Percentiles rank a stretch among this genome's conserved stretches.
Conservation (phyloP, 1,140 invertebrate species). For the Planococcus citri region DNA sequence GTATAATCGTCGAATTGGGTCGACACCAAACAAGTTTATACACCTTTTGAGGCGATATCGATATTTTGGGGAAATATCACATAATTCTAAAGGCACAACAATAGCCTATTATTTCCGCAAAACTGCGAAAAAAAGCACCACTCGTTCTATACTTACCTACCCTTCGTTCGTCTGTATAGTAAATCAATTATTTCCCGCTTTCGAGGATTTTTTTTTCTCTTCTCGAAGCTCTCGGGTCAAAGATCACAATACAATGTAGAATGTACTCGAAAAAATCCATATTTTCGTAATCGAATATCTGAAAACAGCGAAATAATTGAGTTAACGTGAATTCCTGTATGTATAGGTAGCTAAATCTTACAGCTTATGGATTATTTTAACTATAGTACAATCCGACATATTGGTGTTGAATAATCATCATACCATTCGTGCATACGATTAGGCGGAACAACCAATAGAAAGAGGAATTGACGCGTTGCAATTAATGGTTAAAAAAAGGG, state of each 20-base stretch:
- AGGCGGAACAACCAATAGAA: not conserved
- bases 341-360: no score
- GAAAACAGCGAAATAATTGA: no score
- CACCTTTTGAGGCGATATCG: not conserved
- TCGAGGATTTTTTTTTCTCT: not conserved
- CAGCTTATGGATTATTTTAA: no score
- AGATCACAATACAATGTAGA: no score
- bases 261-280: no score
- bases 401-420: not conserved
- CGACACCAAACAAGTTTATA: not conserved
- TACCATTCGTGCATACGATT: constrained; percentile 2
- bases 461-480: not conserved
- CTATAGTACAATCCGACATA: not conserved
- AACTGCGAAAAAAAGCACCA: not conserved
- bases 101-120: constrained; percentile 2
- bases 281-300: no score
- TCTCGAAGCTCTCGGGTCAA: no score
- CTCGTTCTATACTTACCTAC: no score
- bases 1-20: not conserved
- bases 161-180: no score
- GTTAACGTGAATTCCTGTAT: no score
- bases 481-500: not conserved
- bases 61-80: not conserved
- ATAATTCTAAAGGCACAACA: not conserved
- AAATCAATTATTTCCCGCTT: not conserved